phyloP scores from a whole-genome alignment of 2,113 vertebrate species.

The Corythaeola cristata region DNA sequence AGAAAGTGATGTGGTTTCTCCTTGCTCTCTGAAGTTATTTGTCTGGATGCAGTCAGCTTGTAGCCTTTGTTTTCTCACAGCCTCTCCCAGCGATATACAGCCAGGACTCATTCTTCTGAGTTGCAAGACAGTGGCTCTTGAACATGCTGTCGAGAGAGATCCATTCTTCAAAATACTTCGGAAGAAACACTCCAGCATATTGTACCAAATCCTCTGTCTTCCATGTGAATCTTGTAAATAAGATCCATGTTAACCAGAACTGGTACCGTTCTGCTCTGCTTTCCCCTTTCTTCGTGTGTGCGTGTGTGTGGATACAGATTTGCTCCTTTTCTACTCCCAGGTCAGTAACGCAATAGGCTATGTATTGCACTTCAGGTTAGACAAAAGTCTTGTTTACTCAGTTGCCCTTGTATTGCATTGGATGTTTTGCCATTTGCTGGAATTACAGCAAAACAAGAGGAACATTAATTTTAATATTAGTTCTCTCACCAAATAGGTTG shows the following conservation, averaged over 20 bases:
- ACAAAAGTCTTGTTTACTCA: background rate
- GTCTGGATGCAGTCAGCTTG: background rate
- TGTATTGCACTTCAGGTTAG: background rate
- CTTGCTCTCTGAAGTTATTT: background rate
- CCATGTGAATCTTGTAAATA: background rate
- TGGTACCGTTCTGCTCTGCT: background rate
- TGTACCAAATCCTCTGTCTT: background rate
- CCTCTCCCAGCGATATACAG: background rate
- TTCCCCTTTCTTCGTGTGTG: background rate
- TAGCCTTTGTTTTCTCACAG: background rate
- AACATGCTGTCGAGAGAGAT: background rate
- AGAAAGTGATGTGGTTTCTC: background rate
- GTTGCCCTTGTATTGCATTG: background rate
- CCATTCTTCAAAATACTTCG: background rate
- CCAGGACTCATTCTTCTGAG: background rate
- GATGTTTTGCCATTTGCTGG: background rate
- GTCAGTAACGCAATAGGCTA: background rate
- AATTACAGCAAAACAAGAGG: background rate
- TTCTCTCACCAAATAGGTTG: background rate
- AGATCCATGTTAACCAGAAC: background rate
- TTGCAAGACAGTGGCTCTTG: background rate
- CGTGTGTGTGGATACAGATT: rapidly evolving
- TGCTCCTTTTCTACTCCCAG: background rate
- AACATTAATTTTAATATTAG: background rate
- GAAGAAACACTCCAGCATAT: background rate